Evolutionary conservation across 2,888 invertebrate genomes (phyloP).

Genomic region (Dryobota labecula): DNA sequence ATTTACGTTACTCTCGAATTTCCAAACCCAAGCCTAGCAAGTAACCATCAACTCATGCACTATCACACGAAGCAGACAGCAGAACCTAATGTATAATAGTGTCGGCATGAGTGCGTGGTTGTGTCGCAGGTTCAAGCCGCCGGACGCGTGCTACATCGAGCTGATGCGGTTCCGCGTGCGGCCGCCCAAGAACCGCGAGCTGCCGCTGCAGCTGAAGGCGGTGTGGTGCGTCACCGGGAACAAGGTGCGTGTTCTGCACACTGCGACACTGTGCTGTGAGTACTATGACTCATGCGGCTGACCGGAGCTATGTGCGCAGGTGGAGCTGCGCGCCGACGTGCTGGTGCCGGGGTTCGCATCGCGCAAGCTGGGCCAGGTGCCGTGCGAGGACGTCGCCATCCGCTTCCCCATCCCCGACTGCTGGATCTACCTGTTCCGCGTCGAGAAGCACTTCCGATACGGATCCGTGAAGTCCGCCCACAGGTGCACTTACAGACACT

Average conservation of each 20-base stretch:
- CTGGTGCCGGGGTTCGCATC: conserved; percentile 99
- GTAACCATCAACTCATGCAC: not conserved
- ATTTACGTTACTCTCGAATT: not conserved
- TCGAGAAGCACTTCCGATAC: conserved; percentile 99
- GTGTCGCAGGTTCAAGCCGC: conserved; percentile 95
- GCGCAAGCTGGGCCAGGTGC: conserved; percentile 98
- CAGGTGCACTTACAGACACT: conserved; percentile 81
- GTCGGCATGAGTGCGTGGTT: not conserved
- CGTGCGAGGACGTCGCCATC: conserved; percentile 99
- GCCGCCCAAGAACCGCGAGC: conserved; percentile 98
- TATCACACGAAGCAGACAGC: not conserved
- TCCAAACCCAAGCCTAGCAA: not conserved
- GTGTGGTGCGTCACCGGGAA: conserved; percentile 96
- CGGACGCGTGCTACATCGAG: conserved; percentile 99
- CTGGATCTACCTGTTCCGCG: conserved; percentile 99
- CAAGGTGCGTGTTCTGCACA: conserved; percentile 88
- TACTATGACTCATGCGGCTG: not conserved
- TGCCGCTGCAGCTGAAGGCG: conserved; percentile 98
- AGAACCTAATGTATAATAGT: not conserved
- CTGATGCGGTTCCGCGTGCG: conserved; percentile 98
- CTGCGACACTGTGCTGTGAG: not conserved
- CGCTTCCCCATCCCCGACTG: conserved; percentile 99
- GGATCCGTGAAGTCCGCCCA: conserved; percentile 99
- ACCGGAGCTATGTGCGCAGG: conserved; percentile 83
- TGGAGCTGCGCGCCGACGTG: conserved; percentile 98